Evolutionary conservation across 2,113 vertebrate species (phyloP), one percentile per base, ranked within the genome.

Genomic region (Cyanoderma ruficeps): DNA sequence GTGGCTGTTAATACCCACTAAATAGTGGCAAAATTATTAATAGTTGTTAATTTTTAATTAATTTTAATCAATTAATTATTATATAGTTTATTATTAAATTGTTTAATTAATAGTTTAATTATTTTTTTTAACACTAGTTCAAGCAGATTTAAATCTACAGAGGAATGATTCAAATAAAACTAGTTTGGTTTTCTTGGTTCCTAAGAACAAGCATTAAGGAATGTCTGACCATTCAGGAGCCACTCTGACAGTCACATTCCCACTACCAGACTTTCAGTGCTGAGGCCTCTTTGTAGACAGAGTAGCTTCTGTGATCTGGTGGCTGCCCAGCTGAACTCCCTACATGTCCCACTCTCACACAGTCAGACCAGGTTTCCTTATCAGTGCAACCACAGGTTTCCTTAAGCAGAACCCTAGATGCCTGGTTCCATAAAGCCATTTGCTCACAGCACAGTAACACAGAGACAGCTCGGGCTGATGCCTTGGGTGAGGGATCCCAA

Each of bases 251-350:
- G 15, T n/a, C 28, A 24, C 9, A 33, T 46, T 60, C 17, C 16
- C 30, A 31, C 5, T 19, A 14, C 8, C 18, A 37, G 31, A 44
- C 19, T 67, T 81, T 23, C 22, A 37, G 11, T 44, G 12, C 31
- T 57, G 31, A 50, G 5, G 7, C 8, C 37, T 56, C 8, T 65
- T 59, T 15, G 22, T 31, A 59, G 23, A 7, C 10, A 33, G 27
- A 33, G 23, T 3, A 21, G 18, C 27, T 59, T 35, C 33, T 53
- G 20, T 35, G 24, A 18, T 41, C 17, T 25, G 14, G 12, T 0
- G 1, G 9, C 24, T 60, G 11, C 9, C 16, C 0, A 0, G 2
- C 1, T 60, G 70, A 15, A 12, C 11, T 39, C 6, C 28, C 9
- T 30, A 9, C 13, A 7, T 17, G 7, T 5, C 13, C 19, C 9